Conservation (phyloP, 2,888 invertebrate species). For the Rhagium mordax region DNA sequence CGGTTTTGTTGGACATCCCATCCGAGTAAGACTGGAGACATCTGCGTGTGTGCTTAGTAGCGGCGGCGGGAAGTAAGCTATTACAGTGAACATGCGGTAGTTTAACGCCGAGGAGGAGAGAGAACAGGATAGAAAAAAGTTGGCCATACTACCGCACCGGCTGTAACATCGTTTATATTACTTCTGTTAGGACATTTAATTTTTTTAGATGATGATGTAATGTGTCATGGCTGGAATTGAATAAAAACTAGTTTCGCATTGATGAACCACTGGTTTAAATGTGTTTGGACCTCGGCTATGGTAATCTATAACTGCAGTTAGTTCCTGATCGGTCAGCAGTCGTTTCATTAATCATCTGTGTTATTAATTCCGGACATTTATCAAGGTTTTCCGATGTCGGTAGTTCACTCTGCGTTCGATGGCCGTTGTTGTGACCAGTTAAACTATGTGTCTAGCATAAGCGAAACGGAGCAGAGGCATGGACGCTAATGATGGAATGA, state of each 20-base stretch:
- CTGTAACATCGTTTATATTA: conserved; percentile 57
- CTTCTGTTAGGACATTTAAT: conserved; percentile 46
- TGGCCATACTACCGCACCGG: conserved; percentile 58
- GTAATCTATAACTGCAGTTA: conserved; percentile 57
- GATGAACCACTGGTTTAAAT: conserved; percentile 6
- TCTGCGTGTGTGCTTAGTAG: conserved; percentile 65
- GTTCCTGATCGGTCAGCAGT: conserved; percentile 61
- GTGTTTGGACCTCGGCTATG: conserved; percentile 27
- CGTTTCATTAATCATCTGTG: conserved; percentile 66
- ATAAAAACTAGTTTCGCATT: conserved; percentile 8
- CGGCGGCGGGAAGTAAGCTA: conserved; percentile 65
- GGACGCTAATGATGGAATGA: conserved; percentile 65
- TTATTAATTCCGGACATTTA: conserved; percentile 67
- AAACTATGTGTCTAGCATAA: conserved; percentile 57
- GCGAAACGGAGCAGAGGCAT: conserved; percentile 21
- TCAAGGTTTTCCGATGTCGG: conserved; percentile 63
- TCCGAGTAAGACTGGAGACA: conserved; percentile 60
- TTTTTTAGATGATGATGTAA: conserved; percentile 34
- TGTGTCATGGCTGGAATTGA: conserved; percentile 16
- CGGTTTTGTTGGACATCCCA: conserved; percentile 52
- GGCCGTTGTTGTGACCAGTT: conserved; percentile 51
- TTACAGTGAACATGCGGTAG: conserved; percentile 65
- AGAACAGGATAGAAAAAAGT: conserved; percentile 62
- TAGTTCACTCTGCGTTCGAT: conserved; percentile 35
- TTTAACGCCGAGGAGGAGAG: conserved; percentile 62